Evolutionary conservation across 1,140 invertebrate species (phyloP), one percentile per base, ranked within the genome.

Genomic region (Eciton burchellii): DNA sequence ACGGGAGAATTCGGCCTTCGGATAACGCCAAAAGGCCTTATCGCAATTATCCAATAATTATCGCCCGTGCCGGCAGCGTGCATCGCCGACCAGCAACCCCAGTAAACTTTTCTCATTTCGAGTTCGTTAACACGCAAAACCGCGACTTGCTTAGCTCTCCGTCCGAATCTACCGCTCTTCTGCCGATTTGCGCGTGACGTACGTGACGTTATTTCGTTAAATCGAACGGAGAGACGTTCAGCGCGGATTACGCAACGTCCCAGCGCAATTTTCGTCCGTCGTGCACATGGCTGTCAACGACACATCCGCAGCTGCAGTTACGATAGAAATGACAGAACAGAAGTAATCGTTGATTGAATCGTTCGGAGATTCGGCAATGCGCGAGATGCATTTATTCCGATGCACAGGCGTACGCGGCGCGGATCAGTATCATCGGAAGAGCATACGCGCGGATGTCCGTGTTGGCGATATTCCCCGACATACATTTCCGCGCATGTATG

Each of bases 21-120:
- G 16, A 16, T 16, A 66, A 26, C 21, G 35, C 35, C 6, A 45
- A 60, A 60, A 5, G 11, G n/a, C 21, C 3, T 21, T 11, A 62
- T 5, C 59, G 43, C 5, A 74, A 49, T 60, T 73, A 73, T 21
- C n/a, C 62, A 74, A 49, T 74, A 45, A 73, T 73, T 57, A 73
- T 60, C 56, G 24, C 41, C 9, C 24, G 41, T 41, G 8, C 12
- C 62, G 29, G 5, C 14, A n/a, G 24, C 45, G 24, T 60, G 59
- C 56, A 19, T 62, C 72, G 26, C 12, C 43, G 49, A 35, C 59
- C 29, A n/a, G 49, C 49, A 79, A 60, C 47, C 26, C 19, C n/a
- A n/a, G 14, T 47, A 2, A 81, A 74, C 41, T 70, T 77, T 59
- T 83, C 76, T 83, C 73, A 66, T 60, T 79, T 74, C 45, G 59